Evolutionary conservation across 30 jellyfish, hydroid and myxozoan species (phyloP), one percentile per base, ranked within the genome.

Genomic region (Mastigias papua): DNA sequence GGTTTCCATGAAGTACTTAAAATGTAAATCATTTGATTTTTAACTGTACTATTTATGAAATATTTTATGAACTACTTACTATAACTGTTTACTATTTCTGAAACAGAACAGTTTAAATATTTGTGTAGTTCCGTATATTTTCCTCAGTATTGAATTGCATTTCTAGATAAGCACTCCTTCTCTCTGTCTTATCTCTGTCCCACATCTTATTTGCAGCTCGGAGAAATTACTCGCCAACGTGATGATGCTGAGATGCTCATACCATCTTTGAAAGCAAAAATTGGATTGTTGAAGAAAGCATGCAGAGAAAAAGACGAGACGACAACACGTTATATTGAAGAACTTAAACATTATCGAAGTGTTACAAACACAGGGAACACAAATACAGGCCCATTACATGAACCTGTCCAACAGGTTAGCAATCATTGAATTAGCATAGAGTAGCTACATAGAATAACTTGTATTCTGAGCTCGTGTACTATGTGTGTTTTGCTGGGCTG

Each of bases 221-320:
- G 95, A 33, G 98, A 93, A 60, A 85, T 93, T 2, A 93, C 98
- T 37, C 58, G 97, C 69, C 98, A 93, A 73, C 91, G 98, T 34
- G 98, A 93, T 73, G 98, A 93, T 76, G 97, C 97, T 7, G 98
- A 93, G 49, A 88, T 93, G 96, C 84, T 93, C 54, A 89, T 93
- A 20, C 98, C 96, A 0, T 88, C 98, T 1, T 80, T 80, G 74
- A 93, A 93, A 71, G 93, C 97, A n/a, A 93, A 93, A 57, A 86
- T 89, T 1, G 93, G 86, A 48, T 48, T 78, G 69, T 76, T 93
- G 60, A 93, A 93, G 78, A 93, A 82, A 64, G 86, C 95, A 19
- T 77, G 96, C 90, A 86, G 96, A 23, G 97, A 88, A 42, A 93
- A 93, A 46, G 98, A 93, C 48, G 98, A 93, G 46, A 76, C 88